A percentile compares a stretch with the other conserved stretches of the same genome.
phyloP scores from a whole-genome alignment of 2,888 invertebrate genomes.

The Anoplius nigerrimus region DNA sequence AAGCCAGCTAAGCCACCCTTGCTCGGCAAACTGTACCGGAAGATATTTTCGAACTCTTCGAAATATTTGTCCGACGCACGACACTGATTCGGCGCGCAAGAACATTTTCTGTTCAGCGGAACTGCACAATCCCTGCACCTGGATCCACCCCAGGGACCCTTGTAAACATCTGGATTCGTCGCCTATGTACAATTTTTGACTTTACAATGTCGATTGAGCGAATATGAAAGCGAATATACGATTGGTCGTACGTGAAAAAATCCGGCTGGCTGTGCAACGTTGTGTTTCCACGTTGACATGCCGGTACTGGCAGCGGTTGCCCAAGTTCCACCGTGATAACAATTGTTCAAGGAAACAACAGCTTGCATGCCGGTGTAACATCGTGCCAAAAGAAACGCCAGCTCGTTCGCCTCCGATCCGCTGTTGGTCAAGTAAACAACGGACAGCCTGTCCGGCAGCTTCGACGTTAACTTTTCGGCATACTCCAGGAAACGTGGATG shows the following conservation, averaged over 20 bases:
- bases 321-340: conserved; percentile 95
- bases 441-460: conserved; percentile 91
- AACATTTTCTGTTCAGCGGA: conserved; percentile 81
- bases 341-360: conserved; percentile 89
- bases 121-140: conserved; percentile 91
- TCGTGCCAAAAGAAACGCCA: conserved; percentile 92
- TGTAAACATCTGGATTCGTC: conserved; percentile 94
- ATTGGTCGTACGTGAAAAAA: conserved; percentile 82
- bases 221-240: neutral
- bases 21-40: conserved; percentile 85
- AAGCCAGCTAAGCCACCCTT: conserved; percentile 89
- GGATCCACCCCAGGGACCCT: conserved; percentile 93
- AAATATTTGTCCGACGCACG: conserved; percentile 87
- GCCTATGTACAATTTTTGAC: conserved; percentile 76
- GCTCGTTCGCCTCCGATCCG: conserved; percentile 97
- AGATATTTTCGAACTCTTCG: conserved; percentile 86
- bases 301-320: conserved; percentile 89
- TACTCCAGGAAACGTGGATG: conserved; percentile 95
- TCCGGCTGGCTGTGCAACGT: conserved; percentile 82
- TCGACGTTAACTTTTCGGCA: conserved; percentile 86
- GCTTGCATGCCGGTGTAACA: conserved; percentile 90
- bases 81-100: conserved; percentile 81
- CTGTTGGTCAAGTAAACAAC: conserved; percentile 96
- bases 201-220: neutral
- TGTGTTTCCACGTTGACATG: conserved; percentile 86